These are phyloP conservation scores for Alfaro cultratus DNA, from an alignment of 2,797 vertebrate genomes.

Conservation along the genomic window DNA sequence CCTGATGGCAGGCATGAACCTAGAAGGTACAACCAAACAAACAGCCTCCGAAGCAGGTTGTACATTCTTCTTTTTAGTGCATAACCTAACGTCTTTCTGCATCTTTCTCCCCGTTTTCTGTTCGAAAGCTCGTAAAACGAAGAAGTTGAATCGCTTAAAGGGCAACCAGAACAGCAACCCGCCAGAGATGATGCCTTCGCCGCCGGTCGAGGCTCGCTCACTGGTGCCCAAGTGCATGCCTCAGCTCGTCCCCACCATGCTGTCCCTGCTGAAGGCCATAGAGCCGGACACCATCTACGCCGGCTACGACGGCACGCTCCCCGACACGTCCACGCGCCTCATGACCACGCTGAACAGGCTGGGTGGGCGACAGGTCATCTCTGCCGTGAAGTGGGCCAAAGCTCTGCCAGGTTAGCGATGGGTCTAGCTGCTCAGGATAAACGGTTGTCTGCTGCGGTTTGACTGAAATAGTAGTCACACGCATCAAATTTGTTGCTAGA, in stretches of 20 bases:
- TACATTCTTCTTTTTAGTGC: neutral
- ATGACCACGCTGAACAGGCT: conserved; percentile 95
- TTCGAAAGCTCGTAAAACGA: conserved; percentile 91
- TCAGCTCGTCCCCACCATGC: conserved; percentile 91
- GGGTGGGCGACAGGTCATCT: conserved; percentile 93
- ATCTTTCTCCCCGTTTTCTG: neutral
- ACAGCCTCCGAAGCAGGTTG: neutral
- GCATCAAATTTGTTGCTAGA: neutral
- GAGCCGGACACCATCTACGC: conserved; percentile 95
- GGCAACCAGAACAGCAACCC: conserved; percentile 77
- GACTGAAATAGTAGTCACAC: neutral
- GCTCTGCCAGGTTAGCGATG: conserved; percentile 88
- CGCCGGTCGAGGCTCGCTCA: conserved; percentile 67
- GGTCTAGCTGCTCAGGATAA: neutral
- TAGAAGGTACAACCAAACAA: conserved; percentile 86
- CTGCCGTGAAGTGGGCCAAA: conserved; percentile 98
- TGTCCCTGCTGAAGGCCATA: conserved; percentile 95
- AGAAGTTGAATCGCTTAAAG: conserved; percentile 91
- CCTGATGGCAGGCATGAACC: conserved; percentile 98
- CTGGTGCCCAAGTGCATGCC: conserved; percentile 92
- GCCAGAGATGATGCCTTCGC: conserved; percentile 61
- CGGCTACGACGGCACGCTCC: conserved; percentile 91
- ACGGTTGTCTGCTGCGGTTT: neutral
- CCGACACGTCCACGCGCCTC: conserved; percentile 91
- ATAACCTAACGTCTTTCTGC: neutral